Base-by-base conservation (phyloP, 2,888 invertebrate species). In the Gonocerus acuteangulatus region DNA sequence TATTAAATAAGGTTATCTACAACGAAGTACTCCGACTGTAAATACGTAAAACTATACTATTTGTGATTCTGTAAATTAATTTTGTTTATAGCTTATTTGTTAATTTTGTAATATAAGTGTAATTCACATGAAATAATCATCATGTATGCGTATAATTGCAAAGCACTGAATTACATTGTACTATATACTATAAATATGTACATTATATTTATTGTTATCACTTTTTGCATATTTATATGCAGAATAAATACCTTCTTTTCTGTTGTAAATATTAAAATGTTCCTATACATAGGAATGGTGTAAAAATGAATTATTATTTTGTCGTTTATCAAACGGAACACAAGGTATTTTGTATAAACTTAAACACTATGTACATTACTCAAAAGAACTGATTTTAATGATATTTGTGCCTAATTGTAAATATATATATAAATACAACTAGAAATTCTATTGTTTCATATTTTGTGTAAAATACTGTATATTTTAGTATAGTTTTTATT, bases 401-500 rank as follows among this genome's bases (percentile, higher is more conserved):
- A 42, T 56, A 44, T 42, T 34, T 36, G 56, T 56, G 56, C 56
- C 56, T 44, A 22, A 21, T 27, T 44, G 44, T 56, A 56, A 19
- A 51, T 51, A 36, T 52, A 52, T 52, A 22, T 56, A 56, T 44
- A 27, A n/a, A 44, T 44, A 56, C 21, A 44, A 18, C 21, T 23
- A 39, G 15, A 56, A 22, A 56, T 56, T 51, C 19, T 32, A 56
- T 19, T 56, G 56, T 57, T 57, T 57, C 45, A 45, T 57, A 57
- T 57, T 57, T 45, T 57, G 27, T 57, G 57, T 57, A 57, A 23
- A 2, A 45, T 47, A 45, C 23, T 57, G 57, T 57, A 45, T 57
- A 57, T 57, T 57, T 57, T 45, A 57, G 47, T 57, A 45, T 57
- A 57, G 57, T 57, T 57, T 57, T 57, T 15, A 54, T 21, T 54